phyloP scores from a whole-genome alignment of 2,113 vertebrate genomes.

The Heterochromis multidens region DNA sequence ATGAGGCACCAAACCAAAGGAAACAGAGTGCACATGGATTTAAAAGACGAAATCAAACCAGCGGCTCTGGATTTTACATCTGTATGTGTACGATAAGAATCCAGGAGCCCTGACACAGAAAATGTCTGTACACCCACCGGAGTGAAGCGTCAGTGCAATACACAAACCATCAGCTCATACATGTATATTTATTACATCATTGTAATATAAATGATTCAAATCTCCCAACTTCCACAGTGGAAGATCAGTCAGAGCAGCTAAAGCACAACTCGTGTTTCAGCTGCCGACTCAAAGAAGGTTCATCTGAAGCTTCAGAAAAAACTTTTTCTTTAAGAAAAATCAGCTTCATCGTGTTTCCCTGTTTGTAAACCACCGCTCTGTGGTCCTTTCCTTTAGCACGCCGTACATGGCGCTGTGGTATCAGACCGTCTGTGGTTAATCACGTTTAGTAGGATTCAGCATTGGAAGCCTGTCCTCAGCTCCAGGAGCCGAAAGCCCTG shows the following conservation, averaged over 20 bases:
- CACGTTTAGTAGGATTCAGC: neutral
- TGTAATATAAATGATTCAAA: neutral
- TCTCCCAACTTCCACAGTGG: neutral
- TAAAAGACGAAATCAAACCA: neutral
- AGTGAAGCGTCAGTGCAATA: neutral
- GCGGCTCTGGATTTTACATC: neutral
- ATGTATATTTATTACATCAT: neutral
- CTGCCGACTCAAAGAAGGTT: neutral
- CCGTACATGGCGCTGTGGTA: accelerated
- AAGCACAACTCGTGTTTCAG: neutral
- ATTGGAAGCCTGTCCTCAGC: neutral
- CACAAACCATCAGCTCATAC: neutral
- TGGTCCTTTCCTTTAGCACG: accelerated
- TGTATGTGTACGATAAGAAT: neutral
- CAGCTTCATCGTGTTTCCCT: no score
- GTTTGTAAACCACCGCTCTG: neutral
- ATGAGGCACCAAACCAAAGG: neutral
- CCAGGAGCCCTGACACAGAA: neutral
- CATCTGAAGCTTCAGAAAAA: neutral
- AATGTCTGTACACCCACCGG: neutral
- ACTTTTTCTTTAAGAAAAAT: no score
- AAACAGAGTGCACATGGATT: neutral
- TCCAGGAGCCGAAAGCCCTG: neutral
- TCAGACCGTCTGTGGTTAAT: neutral
- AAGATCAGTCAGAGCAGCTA: neutral